phyloP scores from a whole-genome alignment of 2,888 invertebrate genomes.

The Chymomyza fuscimana region DNA sequence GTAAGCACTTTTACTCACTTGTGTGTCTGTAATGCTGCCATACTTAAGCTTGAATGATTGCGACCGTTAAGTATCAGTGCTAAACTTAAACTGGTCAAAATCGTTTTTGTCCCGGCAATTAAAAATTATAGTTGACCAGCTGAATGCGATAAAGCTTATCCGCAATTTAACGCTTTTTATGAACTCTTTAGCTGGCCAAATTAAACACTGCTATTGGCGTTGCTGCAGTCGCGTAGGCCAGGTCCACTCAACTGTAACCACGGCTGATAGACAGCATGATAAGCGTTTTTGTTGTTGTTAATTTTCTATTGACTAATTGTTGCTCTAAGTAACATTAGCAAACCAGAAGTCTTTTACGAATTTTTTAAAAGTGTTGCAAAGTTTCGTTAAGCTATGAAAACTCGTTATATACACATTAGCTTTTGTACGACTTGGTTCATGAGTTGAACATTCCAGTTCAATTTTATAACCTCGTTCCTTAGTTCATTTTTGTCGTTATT shows the following conservation, averaged over 20 bases:
- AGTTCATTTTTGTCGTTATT: no score
- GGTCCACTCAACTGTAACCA: slow-evolving; percentile 8
- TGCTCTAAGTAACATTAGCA: neutral
- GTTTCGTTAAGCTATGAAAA: neutral
- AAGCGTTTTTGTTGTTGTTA: slow-evolving; percentile 14
- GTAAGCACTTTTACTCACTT: slow-evolving; percentile 37
- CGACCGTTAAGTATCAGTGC: slow-evolving; percentile 36
- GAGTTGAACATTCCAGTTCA: no score
- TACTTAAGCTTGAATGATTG: slow-evolving; percentile 25
- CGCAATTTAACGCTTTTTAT: slow-evolving; percentile 12
- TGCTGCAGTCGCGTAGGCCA: slow-evolving; percentile 30
- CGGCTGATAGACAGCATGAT: slow-evolving; percentile 40
- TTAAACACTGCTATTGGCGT: slow-evolving; percentile 6
- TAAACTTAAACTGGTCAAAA: slow-evolving; percentile 40
- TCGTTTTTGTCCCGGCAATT: slow-evolving; percentile 26
- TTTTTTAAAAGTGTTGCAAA: neutral
- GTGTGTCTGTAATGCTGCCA: slow-evolving; percentile 43
- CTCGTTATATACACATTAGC: neutral
- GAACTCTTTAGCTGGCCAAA: slow-evolving; percentile 14
- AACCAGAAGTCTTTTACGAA: neutral
- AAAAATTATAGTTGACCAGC: slow-evolving; percentile 13
- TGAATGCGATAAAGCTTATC: slow-evolving; percentile 37
- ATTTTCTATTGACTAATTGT: neutral
- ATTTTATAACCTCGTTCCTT: no score
- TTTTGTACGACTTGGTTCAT: neutral